phyloP scores from a whole-genome alignment of 2,888 invertebrate species.

The Diploptera punctata region DNA sequence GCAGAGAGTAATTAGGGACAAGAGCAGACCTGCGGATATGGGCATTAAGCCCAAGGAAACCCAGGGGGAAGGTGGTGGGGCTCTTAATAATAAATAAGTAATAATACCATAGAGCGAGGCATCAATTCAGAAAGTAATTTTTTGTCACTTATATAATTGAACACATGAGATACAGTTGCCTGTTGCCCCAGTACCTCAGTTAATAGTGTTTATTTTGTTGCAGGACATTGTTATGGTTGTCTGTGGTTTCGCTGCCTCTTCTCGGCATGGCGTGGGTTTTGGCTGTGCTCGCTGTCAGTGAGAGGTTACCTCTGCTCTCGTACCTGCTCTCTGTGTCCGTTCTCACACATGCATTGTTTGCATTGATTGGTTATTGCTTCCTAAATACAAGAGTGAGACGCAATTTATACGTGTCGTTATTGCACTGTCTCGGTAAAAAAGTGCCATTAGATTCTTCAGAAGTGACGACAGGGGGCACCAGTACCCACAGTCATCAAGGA shows the following conservation, averaged over 20 bases:
- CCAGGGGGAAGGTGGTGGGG: too few relatives aligned
- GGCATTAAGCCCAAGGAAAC: too few relatives aligned
- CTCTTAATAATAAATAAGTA: too few relatives aligned
- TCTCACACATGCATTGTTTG: slow-evolving; percentile 80
- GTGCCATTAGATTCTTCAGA: slow-evolving; percentile 74
- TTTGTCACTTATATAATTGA: too few relatives aligned
- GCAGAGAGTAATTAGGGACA: too few relatives aligned
- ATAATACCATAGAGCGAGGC: too few relatives aligned
- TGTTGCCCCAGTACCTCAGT: too few relatives aligned
- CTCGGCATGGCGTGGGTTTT: slow-evolving; percentile 87
- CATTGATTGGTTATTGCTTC: slow-evolving; percentile 86
- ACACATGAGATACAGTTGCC: too few relatives aligned
- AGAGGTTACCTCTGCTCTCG: slow-evolving; percentile 73
- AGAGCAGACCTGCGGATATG: too few relatives aligned
- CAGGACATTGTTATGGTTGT: slow-evolving; percentile 85
- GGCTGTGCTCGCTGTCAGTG: slow-evolving; percentile 79
- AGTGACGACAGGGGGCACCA: slow-evolving; percentile 52
- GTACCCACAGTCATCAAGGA: slow-evolving; percentile 19
- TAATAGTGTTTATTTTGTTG: too few relatives aligned
- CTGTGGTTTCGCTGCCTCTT: slow-evolving; percentile 84
- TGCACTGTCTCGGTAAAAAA: slow-evolving; percentile 81
- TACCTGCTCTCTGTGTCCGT: slow-evolving; percentile 80
- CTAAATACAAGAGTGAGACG: slow-evolving; percentile 85
- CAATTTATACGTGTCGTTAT: slow-evolving; percentile 71
- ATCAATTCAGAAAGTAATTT: too few relatives aligned